Evolutionary conservation across 2,797 vertebrate species (phyloP).

Genomic region (Buceros bicornis): DNA sequence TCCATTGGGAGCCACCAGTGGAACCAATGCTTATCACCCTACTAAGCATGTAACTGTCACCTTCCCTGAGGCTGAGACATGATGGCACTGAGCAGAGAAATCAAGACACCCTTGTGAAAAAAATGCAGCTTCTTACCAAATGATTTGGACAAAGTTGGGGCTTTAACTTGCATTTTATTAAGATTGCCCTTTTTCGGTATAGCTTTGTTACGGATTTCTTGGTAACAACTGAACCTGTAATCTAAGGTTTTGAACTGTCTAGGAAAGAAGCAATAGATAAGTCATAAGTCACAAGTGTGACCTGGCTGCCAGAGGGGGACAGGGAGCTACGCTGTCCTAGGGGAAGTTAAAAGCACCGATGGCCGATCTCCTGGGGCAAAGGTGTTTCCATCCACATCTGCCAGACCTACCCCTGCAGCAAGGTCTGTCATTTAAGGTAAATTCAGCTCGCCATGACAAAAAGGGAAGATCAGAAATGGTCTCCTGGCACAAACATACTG

Average conservation of each 20-base stretch:
- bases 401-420: not conserved
- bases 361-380: not conserved
- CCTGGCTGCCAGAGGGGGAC: not conserved
- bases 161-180: not conserved
- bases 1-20: fast-evolving
- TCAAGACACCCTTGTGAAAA: not conserved
- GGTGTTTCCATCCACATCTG: not conserved
- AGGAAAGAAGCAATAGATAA: not conserved
- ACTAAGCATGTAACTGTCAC: not conserved
- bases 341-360: not conserved
- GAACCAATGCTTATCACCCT: not conserved
- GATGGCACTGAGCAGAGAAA: not conserved
- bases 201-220: not conserved
- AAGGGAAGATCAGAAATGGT: not conserved
- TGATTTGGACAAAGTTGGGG: not conserved
- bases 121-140: not conserved
- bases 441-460: not conserved
- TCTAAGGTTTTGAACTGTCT: not conserved
- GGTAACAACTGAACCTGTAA: not conserved
- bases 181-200: not conserved
- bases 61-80: not conserved
- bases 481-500: not conserved
- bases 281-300: not conserved
- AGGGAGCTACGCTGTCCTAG: too few relatives aligned
- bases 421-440: not conserved